phyloP scores from a whole-genome alignment of 1,140 invertebrate species.

The Bactericera cockerelli region DNA sequence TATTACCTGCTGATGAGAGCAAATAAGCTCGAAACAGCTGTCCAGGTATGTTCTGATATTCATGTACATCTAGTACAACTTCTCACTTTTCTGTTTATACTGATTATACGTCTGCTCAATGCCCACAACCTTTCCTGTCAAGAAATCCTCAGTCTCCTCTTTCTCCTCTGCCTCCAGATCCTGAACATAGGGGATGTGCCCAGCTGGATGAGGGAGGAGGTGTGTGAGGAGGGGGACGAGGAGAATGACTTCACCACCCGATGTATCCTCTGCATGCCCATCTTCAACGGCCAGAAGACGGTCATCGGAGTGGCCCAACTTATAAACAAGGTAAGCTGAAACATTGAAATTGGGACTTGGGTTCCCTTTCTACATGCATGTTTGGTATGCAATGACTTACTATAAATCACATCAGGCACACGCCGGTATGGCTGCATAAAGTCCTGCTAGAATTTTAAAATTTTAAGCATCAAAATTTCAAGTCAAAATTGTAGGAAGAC shows the following conservation, averaged over 20 bases:
- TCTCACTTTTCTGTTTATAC: no score
- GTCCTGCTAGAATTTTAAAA: no score
- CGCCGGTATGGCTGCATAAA: no score
- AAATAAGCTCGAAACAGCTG: no score
- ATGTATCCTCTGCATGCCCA: constrained; percentile 79
- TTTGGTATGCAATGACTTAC: not conserved
- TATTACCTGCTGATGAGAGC: no score
- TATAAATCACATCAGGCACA: not conserved
- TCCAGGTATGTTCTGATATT: no score
- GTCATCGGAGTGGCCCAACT: constrained; percentile 87
- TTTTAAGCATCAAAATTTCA: no score
- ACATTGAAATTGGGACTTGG: not conserved
- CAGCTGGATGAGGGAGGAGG: constrained; percentile 38
- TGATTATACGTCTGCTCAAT: no score
- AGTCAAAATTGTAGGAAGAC: no score
- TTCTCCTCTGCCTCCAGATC: constrained; percentile 32
- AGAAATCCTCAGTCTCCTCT: no score
- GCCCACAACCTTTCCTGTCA: not conserved
- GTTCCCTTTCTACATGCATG: not conserved
- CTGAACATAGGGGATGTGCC: constrained; percentile 67
- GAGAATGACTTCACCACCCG: constrained; percentile 37
- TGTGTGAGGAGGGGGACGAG: constrained; percentile 36
- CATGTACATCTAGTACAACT: no score
- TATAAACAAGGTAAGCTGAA: constrained; percentile 65
- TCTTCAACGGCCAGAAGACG: constrained; percentile 69